Conservation (phyloP, 2,888 invertebrate genomes). For the Magallana nippona region DNA sequence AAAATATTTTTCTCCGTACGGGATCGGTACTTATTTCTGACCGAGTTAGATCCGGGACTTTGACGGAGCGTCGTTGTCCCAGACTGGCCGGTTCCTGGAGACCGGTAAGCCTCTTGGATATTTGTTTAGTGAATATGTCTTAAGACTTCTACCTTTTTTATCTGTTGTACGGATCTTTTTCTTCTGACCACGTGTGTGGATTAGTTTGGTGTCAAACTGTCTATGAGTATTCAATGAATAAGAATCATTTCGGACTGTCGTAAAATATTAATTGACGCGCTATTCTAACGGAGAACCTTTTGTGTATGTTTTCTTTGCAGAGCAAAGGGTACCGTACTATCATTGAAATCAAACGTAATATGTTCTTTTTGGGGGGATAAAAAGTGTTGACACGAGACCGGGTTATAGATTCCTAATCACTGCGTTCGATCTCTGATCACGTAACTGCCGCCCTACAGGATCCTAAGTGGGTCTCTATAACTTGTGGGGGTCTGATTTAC, state of each 20-base stretch:
- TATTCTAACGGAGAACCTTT: neutral
- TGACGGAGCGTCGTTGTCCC: too few species aligned
- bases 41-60: too few species aligned
- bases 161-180: neutral
- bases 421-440: neutral
- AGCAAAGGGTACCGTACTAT: neutral
- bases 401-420: neutral
- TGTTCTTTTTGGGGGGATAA: neutral
- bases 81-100: too few species aligned
- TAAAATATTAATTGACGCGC: neutral
- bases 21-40: neutral
- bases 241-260: neutral
- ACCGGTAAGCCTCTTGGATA: neutral
- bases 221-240: neutral
- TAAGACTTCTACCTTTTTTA: neutral
- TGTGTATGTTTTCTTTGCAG: neutral
- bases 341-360: neutral
- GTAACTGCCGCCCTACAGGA: neutral
- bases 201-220: conserved; percentile 7
- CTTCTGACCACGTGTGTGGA: neutral
- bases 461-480: neutral
- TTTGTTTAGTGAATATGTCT: neutral
- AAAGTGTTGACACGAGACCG: neutral
- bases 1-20: neutral
- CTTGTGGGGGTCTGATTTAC: conserved; percentile 12